Percentiles rank a stretch among this genome's conserved stretches.
Evolutionary conservation across 30 jellyfish, hydroid and myxozoan genomes (phyloP).

Genomic region (Hydra vulgaris): DNA sequence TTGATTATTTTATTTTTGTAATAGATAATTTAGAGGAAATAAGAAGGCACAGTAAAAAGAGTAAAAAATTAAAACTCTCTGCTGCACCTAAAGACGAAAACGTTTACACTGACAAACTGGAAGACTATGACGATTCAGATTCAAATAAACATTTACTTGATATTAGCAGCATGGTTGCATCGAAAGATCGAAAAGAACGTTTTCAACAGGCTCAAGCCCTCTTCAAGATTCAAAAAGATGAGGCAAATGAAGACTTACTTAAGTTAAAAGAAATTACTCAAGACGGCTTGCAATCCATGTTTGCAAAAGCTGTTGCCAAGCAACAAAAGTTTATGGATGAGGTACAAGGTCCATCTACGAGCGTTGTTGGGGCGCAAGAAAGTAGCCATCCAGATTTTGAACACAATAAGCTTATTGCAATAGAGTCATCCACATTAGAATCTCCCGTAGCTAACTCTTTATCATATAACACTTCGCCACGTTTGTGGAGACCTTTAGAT

Average conservation of each 20-base stretch:
- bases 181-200: conserved; percentile 27
- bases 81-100: not conserved
- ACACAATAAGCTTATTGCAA: not conserved
- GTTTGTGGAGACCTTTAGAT: not conserved
- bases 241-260: conserved; percentile 18
- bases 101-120: not conserved
- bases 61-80: not conserved
- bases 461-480: not conserved
- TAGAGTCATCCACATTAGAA: not conserved
- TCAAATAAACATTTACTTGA: not conserved
- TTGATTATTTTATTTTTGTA: not conserved
- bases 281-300: conserved; percentile 33
- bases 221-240: conserved; percentile 14
- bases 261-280: conserved; percentile 30
- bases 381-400: not conserved
- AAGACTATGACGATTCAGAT: not conserved
- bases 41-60: not conserved
- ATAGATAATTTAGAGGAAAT: not conserved
- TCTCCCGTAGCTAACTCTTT: not conserved
- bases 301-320: conserved; percentile 40
- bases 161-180: conserved; percentile 22
- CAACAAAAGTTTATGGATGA: conserved; percentile 35
- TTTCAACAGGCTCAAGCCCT: conserved; percentile 23
- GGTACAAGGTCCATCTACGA: conserved; percentile 24
- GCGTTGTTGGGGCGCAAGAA: not conserved